Base-by-base conservation (phyloP, 2,888 invertebrate genomes). In the Lasioglossum vierecki region DNA sequence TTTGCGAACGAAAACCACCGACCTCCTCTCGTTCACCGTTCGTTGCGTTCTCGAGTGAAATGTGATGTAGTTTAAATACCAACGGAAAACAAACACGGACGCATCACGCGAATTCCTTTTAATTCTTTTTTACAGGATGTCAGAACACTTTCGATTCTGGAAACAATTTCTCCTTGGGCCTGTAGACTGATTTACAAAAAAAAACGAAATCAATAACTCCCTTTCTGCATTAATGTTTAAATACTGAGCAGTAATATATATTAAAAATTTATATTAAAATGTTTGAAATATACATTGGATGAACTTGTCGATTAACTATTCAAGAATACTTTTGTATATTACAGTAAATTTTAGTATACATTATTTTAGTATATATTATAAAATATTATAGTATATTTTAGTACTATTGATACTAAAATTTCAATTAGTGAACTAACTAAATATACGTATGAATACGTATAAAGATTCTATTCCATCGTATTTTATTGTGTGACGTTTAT, bases 1-100 rank as follows among this genome's bases (percentile, higher is more conserved):
- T 86, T 88, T 83, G 73, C 79, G 66, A 70, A 53, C 49, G 15
- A 44, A n/a, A 70, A 53, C 70, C 70, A 35, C 26, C 44, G 41
- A 63, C 46, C 66, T 15, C 63, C 26, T 22, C 44, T 2, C 70
- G n/a, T 41, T 72, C 53, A 15, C n/a, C 13, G 13, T 39, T 57
- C 49, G 70, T 30, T 26, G 44, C 35, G 0, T 41, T 41, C 35
- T 18, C 18, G 39, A 39, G 4, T 41, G 22, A 68, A 68, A 41
- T 39, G 46, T 46, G 3, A 13, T 68, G 39, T 68, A 68, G 39
- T 68, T 70, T n/a, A 70, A 70, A 35, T 35, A 35, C 18, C 18
- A 18, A 35, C 66, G 22, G 22, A 66, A 66, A 35, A 35, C 9
- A 66, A 66, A 35, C 11, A 9, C 15, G 15, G 1, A 66, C 2